These are phyloP conservation scores for Bombyx huttoni DNA, from an alignment of 2,888 invertebrate species.

Conservation along the genomic window DNA sequence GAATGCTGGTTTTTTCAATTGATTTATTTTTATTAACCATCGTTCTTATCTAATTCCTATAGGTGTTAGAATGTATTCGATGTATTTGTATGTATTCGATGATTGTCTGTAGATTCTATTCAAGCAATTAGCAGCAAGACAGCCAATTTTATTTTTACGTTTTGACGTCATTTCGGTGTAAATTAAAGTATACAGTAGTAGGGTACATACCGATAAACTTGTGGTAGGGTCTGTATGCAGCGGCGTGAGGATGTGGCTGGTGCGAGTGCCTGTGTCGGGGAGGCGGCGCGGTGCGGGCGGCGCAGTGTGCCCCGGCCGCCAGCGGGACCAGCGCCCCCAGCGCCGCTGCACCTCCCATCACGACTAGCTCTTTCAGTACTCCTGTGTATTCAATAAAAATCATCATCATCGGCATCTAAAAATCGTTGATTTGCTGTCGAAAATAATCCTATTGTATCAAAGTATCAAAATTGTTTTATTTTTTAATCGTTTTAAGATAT, in stretches of 20 bases:
- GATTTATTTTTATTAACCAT: no score
- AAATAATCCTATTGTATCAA: no score
- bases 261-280: conserved; percentile 52
- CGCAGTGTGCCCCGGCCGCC: conserved; percentile 84
- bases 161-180: not conserved
- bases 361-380: conserved; percentile 82
- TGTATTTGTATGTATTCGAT: no score
- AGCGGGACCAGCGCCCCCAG: conserved; percentile 88
- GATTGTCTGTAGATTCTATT: no score
- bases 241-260: conserved; percentile 80
- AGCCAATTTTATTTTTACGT: not conserved
- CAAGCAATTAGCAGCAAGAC: no score
- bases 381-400: conserved; percentile 18
- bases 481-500: no score
- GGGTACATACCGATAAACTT: conserved; percentile 82
- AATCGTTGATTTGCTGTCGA: no score
- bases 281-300: conserved; percentile 75
- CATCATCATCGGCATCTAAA: no score
- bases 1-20: no score
- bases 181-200: not conserved
- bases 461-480: no score
- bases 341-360: conserved; percentile 84
- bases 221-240: conserved; percentile 91
- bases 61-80: no score
- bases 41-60: no score